These are phyloP conservation scores for Nematostella vectensis DNA, from an alignment of 92 coral and sea anemone species.

Conservation along the genomic window DNA sequence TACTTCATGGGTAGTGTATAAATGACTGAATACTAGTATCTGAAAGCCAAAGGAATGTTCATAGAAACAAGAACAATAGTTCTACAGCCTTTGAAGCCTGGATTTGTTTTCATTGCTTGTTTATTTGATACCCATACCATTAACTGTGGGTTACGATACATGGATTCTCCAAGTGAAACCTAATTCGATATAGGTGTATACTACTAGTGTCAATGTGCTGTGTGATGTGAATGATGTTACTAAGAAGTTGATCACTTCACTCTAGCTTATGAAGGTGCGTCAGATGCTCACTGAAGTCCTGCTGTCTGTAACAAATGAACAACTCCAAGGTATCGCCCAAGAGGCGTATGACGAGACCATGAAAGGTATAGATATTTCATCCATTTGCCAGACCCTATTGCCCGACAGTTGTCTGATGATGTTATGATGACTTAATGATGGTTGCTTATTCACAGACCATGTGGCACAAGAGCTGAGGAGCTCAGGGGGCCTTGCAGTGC, in stretches of 20 bases:
- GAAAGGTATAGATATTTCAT: constrained; percentile 40
- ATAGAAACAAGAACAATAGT: too few relatives aligned
- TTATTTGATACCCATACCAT: too few relatives aligned
- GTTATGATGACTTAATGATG: neutral
- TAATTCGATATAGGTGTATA: too few relatives aligned
- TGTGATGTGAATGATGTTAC: too few relatives aligned
- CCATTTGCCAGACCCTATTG: constrained; percentile 9
- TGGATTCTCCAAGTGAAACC: too few relatives aligned
- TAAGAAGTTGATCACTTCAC: constrained; percentile 20
- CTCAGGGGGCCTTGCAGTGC: constrained; percentile 64
- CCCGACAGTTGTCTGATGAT: neutral
- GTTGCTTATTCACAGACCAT: constrained; percentile 7
- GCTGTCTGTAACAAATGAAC: constrained; percentile 87
- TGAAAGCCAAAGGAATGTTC: too few relatives aligned
- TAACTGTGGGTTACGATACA: too few relatives aligned
- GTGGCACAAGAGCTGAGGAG: constrained; percentile 54
- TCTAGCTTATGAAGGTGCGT: constrained; percentile 81
- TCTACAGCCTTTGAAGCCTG: too few relatives aligned
- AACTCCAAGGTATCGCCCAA: constrained; percentile 71
- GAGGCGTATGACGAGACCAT: constrained; percentile 63
- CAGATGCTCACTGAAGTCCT: constrained; percentile 89
- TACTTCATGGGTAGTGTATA: too few relatives aligned
- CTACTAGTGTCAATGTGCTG: too few relatives aligned
- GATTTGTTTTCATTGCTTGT: too few relatives aligned
- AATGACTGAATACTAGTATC: too few relatives aligned